phyloP scores from a whole-genome alignment of 2,888 invertebrate genomes.

The Hydrotaea diabolus region DNA sequence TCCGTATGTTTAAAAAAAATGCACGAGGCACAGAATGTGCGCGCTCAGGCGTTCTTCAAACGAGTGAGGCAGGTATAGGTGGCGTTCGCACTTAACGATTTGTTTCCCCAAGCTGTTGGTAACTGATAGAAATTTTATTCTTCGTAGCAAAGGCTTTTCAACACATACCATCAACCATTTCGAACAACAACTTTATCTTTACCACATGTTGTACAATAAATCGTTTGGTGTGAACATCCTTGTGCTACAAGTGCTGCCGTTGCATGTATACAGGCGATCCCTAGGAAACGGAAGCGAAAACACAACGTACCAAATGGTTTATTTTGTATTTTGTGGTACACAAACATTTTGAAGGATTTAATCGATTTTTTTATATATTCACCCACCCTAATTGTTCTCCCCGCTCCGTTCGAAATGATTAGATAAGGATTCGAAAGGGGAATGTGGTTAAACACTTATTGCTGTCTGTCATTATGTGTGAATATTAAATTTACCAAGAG shows the following conservation, averaged over 20 bases:
- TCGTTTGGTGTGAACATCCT: too few species aligned
- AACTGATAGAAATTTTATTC: too few species aligned
- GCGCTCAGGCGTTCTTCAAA: too few species aligned
- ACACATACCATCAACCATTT: too few species aligned
- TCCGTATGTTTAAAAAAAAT: constrained; percentile 76
- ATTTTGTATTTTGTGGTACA: constrained; percentile 41
- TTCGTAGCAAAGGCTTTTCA: too few species aligned
- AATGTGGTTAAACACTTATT: constrained; percentile 39
- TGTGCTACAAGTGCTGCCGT: too few species aligned
- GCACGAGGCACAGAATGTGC: not conserved
- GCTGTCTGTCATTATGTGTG: constrained; percentile 36
- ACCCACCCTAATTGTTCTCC: not conserved
- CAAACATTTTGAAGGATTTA: constrained; percentile 41
- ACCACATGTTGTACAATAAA: too few species aligned
- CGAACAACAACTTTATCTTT: too few species aligned
- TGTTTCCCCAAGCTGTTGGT: too few species aligned
- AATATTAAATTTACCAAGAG: constrained; percentile 17
- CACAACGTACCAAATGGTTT: constrained; percentile 10
- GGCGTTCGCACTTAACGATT: too few species aligned
- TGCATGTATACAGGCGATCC: not conserved
- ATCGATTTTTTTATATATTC: constrained; percentile 12
- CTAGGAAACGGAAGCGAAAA: constrained; percentile 17
- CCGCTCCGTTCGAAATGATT: not conserved
- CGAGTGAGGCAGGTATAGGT: too few species aligned
- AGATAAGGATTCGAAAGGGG: constrained; percentile 26